Evolutionary conservation across 2,888 invertebrate genomes (phyloP).

Genomic region (Teleogryllus oceanicus): DNA sequence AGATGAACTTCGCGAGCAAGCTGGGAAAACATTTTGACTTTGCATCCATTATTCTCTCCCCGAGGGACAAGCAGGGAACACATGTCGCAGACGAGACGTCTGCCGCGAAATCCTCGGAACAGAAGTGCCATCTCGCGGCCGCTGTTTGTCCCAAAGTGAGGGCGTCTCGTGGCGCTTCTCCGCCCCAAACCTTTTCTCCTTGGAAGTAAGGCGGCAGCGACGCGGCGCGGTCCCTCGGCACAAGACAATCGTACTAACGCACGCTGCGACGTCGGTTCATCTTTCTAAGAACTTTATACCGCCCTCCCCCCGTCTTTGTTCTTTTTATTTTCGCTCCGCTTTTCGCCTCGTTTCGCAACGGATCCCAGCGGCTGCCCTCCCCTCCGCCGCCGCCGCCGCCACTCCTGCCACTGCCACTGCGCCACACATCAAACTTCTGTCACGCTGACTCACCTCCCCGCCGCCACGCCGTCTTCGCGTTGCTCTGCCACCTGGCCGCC

Average conservation of each 20-base stretch:
- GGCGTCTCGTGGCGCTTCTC: too few species aligned
- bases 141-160: too few species aligned
- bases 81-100: too few species aligned
- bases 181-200: too few species aligned
- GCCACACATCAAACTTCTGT: background rate
- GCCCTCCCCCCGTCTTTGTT: background rate
- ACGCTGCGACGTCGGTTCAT: background rate
- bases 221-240: background rate
- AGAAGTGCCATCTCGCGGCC: too few species aligned
- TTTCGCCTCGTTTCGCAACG: background rate
- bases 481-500: too few species aligned
- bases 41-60: too few species aligned
- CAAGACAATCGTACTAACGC: slow-evolving; percentile 6
- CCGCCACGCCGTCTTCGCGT: background rate
- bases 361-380: background rate
- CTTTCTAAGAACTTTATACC: background rate
- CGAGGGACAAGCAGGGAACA: too few species aligned
- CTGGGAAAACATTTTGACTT: too few species aligned
- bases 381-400: background rate
- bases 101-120: too few species aligned
- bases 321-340: background rate
- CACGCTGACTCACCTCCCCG: background rate
- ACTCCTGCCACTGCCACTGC: background rate
- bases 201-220: background rate
- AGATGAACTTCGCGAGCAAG: too few species aligned